Percentiles rank a stretch among this genome's conserved stretches.
These are phyloP conservation scores for Penelope pileata DNA, from an alignment of 2,113 vertebrate species.

Conservation along the genomic window DNA sequence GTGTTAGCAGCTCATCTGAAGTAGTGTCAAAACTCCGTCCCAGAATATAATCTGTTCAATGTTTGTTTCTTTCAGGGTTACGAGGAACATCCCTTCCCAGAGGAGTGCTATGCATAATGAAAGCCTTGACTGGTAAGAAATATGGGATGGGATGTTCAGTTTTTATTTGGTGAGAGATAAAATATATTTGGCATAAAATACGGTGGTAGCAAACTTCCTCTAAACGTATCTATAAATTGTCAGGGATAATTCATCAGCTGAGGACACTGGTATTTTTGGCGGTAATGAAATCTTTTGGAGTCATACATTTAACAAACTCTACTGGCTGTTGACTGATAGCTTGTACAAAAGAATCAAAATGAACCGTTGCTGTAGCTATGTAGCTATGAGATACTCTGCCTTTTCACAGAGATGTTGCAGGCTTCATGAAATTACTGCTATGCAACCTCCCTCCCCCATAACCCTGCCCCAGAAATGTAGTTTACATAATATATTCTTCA, in stretches of 20 bases:
- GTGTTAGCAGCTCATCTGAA: not conserved
- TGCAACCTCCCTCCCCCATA: not conserved
- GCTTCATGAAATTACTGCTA: not conserved
- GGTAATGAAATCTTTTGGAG: not conserved
- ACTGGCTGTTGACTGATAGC: not conserved
- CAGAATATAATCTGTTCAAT: not conserved
- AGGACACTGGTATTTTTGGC: slow-evolving; percentile 2
- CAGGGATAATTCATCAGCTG: not conserved
- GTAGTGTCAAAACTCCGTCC: not conserved
- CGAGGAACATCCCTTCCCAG: not conserved
- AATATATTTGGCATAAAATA: slow-evolving; percentile 17
- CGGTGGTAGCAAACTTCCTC: not conserved
- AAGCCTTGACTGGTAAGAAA: not conserved
- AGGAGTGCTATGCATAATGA: not conserved
- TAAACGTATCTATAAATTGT: not conserved
- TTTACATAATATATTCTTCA: not conserved
- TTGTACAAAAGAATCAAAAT: not conserved
- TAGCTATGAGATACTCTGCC: not conserved
- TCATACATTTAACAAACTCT: not conserved
- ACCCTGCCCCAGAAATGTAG: not conserved
- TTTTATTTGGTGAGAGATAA: not conserved
- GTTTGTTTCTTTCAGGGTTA: not conserved
- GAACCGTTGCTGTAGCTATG: not conserved
- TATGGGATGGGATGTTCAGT: not conserved
- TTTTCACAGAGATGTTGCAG: not conserved